These are phyloP conservation scores for Melanerpes aurifrons DNA, from an alignment of 2,113 vertebrate species.

Conservation along the genomic window DNA sequence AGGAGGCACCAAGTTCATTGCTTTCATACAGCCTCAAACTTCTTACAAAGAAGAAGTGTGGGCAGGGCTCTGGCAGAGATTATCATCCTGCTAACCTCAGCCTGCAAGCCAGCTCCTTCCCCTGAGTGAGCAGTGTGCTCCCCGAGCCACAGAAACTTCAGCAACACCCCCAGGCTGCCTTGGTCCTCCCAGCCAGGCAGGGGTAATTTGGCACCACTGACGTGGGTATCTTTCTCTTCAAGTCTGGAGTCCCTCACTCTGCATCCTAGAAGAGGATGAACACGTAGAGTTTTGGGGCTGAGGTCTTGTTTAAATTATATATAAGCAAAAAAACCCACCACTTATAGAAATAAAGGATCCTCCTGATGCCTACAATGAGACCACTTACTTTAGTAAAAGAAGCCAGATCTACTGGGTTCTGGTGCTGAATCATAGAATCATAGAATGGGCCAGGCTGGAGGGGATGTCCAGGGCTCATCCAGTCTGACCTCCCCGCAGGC, in stretches of 20 bases:
- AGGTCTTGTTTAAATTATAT: not conserved
- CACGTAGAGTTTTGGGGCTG: not conserved
- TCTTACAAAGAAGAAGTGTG: not conserved
- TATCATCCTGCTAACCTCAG: not conserved
- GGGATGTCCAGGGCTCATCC: too few species aligned
- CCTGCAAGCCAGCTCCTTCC: not conserved
- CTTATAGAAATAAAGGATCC: not conserved
- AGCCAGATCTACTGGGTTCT: not conserved
- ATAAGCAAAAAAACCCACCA: too few species aligned
- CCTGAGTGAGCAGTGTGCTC: not conserved
- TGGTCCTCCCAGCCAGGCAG: not conserved
- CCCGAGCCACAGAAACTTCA: not conserved
- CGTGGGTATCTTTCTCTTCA: not conserved
- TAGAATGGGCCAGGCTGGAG: too few species aligned
- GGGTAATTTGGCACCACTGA: not conserved
- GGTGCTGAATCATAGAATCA: not conserved
- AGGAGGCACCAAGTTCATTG: not conserved
- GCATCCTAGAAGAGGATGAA: not conserved
- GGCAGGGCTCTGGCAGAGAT: not conserved
- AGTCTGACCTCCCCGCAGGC: too few species aligned
- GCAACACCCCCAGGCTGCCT: accelerated
- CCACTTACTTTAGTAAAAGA: not conserved
- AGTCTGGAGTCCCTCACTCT: not conserved
- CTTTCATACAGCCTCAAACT: not conserved
- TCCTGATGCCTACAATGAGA: not conserved